Evolutionary conservation across 2,888 invertebrate species (phyloP).

Genomic region (Acanthopleura granulata): DNA sequence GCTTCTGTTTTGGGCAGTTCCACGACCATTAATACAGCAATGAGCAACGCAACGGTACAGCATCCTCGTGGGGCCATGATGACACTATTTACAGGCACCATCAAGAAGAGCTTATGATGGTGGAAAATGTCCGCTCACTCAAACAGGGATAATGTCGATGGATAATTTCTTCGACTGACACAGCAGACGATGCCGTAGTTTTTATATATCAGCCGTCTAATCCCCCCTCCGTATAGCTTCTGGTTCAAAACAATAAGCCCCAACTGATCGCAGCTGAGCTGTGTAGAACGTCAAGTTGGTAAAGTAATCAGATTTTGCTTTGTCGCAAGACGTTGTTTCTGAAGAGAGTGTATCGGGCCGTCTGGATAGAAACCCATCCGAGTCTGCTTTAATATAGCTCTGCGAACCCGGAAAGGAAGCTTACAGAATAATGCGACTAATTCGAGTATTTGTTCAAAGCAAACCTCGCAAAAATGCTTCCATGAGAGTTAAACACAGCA

Average conservation of each 20-base stretch:
- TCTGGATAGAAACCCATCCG: not conserved
- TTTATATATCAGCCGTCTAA: not conserved
- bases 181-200: not conserved
- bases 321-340: not conserved
- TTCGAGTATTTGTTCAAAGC: not conserved
- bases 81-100: too few relatives aligned
- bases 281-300: not conserved
- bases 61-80: not conserved
- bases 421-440: constrained; percentile 5
- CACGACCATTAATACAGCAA: not conserved
- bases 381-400: constrained; percentile 8
- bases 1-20: constrained; percentile 4
- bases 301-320: not conserved
- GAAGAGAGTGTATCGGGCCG: not conserved
- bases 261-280: too few relatives aligned
- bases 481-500: not conserved
- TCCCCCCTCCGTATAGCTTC: not conserved
- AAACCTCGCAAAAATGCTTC: not conserved
- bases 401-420: constrained; percentile 6
- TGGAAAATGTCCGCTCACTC: not conserved
- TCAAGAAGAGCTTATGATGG: too few relatives aligned
- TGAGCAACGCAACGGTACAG: not conserved
- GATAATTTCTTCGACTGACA: not conserved
- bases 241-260: too few relatives aligned
- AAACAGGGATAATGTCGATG: not conserved